phyloP scores from a whole-genome alignment of 2,888 invertebrate genomes.

The Smittia sp. region DNA sequence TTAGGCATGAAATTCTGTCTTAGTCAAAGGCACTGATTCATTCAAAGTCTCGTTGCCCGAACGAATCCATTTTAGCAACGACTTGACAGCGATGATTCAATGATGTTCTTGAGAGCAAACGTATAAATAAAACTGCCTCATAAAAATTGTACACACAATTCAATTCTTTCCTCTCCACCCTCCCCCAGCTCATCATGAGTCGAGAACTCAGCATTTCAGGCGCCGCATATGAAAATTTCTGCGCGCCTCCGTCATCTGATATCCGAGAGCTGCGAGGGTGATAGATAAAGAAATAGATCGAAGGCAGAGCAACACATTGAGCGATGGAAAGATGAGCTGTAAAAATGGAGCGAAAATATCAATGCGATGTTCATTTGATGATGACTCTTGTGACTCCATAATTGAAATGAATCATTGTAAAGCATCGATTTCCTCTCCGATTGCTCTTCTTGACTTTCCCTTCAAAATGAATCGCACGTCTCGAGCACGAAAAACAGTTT shows the following conservation, averaged over 20 bases:
- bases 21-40: too few relatives aligned
- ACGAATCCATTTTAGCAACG: not conserved
- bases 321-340: not conserved
- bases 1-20: too few relatives aligned
- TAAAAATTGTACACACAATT: slow-evolving; percentile 3
- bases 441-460: not conserved
- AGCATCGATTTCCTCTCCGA: slow-evolving; percentile 19
- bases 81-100: not conserved
- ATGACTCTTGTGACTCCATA: slow-evolving; percentile 33
- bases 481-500: not conserved
- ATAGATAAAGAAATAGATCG: not conserved
- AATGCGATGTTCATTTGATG: slow-evolving; percentile 27
- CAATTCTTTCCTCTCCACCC: not conserved
- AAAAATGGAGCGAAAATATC: slow-evolving; percentile 17
- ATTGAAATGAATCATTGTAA: slow-evolving; percentile 33
- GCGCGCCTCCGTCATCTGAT: slow-evolving; percentile 31
- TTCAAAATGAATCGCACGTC: not conserved
- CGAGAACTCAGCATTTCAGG: slow-evolving; percentile 25
- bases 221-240: slow-evolving; percentile 26
- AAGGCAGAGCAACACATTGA: not conserved
- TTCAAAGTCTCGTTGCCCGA: slow-evolving; percentile 59
- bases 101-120: not conserved
- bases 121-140: not conserved
- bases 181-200: not conserved
- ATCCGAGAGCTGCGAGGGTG: slow-evolving; percentile 6